These are phyloP conservation scores for Eptatretus burgeri DNA, from an alignment of 2,113 vertebrate species.

Conservation along the genomic window DNA sequence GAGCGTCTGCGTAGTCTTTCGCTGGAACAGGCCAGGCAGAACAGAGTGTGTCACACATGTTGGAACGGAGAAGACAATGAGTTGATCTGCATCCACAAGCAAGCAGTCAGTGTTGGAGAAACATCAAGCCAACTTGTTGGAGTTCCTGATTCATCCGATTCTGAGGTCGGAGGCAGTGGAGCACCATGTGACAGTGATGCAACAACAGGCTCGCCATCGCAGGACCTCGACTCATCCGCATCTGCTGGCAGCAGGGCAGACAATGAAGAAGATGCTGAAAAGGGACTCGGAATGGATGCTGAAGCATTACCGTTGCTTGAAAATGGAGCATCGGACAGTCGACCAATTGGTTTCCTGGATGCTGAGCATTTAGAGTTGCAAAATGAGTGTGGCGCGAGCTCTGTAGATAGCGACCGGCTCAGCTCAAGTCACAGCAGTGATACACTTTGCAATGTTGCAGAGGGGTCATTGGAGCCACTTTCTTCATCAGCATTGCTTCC, in stretches of 20 bases:
- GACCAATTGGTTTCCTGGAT: too few species aligned
- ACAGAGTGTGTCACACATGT: too few species aligned
- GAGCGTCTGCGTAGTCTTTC: constrained; percentile 85
- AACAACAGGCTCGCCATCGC: constrained; percentile 61
- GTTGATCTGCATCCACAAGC: too few species aligned
- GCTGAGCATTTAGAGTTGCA: constrained; percentile 28
- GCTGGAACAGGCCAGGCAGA: constrained; percentile 20
- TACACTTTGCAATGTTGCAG: constrained; percentile 78
- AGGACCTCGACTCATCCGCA: constrained; percentile 38
- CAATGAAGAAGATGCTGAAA: constrained; percentile 53
- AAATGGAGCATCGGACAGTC: constrained; percentile 45
- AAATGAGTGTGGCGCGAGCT: constrained; percentile 88
- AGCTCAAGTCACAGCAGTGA: constrained; percentile 97
- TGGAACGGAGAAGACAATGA: background rate
- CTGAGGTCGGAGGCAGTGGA: constrained; percentile 16
- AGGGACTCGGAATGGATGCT: constrained; percentile 32
- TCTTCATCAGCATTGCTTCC: too few species aligned
- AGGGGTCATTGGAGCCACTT: background rate
- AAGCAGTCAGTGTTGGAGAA: background rate
- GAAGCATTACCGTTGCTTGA: background rate
- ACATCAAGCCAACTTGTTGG: background rate
- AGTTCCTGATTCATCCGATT: constrained; percentile 1
- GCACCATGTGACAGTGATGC: constrained; percentile 66
- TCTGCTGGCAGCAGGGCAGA: constrained; percentile 40
- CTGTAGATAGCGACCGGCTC: constrained; percentile 89